Evolutionary conservation across 2,113 vertebrate genomes (phyloP).

Genomic region (Athene noctua): DNA sequence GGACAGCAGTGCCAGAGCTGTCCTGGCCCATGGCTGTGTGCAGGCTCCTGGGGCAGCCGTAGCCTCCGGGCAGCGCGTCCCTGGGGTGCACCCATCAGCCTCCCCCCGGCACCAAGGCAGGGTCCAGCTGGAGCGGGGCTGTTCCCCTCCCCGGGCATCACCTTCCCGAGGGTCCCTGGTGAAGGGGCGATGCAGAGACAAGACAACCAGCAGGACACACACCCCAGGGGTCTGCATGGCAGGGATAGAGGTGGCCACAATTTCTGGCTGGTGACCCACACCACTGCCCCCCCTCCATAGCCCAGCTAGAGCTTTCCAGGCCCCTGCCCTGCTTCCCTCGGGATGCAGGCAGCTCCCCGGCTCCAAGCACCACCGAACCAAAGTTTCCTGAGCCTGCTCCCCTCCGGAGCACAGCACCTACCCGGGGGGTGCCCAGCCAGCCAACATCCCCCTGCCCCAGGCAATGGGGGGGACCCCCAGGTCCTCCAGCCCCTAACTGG

Average conservation of each 20-base stretch:
- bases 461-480: fast-evolving
- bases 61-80: fast-evolving
- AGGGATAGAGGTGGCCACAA: not conserved
- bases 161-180: not conserved
- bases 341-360: not conserved
- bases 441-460: not conserved
- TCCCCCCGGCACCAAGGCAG: not conserved
- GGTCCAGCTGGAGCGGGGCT: not conserved
- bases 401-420: not conserved
- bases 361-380: not conserved
- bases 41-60: fast-evolving
- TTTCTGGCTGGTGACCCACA: not conserved
- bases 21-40: fast-evolving
- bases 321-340: not conserved
- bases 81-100: not conserved
- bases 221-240: not conserved
- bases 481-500: not conserved
- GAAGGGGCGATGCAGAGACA: not conserved
- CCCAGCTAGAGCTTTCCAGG: not conserved
- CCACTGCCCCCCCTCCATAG: not conserved
- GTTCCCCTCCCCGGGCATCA: not conserved
- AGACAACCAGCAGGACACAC: not conserved
- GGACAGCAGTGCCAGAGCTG: not conserved
- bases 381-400: not conserved
- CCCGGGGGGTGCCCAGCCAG: not conserved